phyloP scores from a whole-genome alignment of 2,113 vertebrate species.

The Pachypanchax playfairii region DNA sequence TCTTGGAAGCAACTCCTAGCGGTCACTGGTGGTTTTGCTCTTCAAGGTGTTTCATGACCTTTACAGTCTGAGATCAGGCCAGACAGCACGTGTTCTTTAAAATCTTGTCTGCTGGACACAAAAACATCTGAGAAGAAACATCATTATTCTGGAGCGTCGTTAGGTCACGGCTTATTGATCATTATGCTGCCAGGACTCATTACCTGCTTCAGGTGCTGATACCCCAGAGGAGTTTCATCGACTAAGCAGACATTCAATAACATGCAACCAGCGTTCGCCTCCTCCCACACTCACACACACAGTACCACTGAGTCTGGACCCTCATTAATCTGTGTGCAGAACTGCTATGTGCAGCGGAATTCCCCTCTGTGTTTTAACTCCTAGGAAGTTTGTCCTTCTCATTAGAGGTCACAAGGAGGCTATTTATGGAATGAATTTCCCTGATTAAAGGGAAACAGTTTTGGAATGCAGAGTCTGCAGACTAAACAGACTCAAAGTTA shows the following conservation, averaged over 20 bases:
- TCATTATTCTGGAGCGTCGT: no score
- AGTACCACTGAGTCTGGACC: constrained; percentile 27
- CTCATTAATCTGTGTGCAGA: constrained; percentile 63
- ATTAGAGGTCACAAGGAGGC: constrained; percentile 54
- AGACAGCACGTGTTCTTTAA: no score
- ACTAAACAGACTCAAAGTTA: constrained; percentile 38
- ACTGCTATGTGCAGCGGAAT: constrained; percentile 65
- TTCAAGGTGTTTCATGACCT: no score
- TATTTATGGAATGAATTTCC: constrained; percentile 63
- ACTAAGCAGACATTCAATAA: constrained; percentile 80
- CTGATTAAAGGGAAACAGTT: constrained; percentile 59
- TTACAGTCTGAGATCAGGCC: no score
- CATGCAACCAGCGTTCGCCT: constrained; percentile 38
- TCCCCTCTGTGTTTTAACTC: constrained; percentile 55
- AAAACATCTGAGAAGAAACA: no score
- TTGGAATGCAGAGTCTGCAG: constrained; percentile 41
- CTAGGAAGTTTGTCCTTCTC: constrained; percentile 65
- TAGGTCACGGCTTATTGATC: constrained; percentile 71
- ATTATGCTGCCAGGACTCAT: constrained; percentile 68
- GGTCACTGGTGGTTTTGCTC: no score
- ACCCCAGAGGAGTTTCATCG: constrained; percentile 65
- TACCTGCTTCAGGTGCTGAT: constrained; percentile 61
- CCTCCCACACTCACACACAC: constrained; percentile 8
- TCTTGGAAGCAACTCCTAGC: no score
- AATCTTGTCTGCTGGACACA: no score